Evolutionary conservation across 2,113 vertebrate species (phyloP).

Genomic region (Mustelus asterias): DNA sequence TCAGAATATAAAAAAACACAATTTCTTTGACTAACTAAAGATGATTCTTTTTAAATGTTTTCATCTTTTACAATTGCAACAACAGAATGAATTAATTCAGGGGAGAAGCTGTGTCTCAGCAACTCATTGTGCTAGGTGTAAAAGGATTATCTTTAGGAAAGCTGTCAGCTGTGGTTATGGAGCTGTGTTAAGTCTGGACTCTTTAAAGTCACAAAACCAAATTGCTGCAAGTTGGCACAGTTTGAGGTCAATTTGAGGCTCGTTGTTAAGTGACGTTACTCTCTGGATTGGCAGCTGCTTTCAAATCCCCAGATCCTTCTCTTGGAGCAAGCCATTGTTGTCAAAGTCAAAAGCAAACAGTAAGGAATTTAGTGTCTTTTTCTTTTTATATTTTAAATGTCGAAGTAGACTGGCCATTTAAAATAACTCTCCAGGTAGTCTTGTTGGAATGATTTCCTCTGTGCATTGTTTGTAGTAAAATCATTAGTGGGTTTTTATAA

Average conservation of each 20-base stretch:
- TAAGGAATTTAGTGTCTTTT: background rate
- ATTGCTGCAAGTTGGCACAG: background rate
- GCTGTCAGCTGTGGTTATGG: background rate
- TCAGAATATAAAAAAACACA: background rate
- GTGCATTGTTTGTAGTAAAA: slow-evolving; percentile 4
- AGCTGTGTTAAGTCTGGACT: background rate
- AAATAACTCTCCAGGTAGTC: slow-evolving; percentile 11
- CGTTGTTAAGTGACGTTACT: background rate
- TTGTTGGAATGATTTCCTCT: background rate
- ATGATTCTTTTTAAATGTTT: background rate
- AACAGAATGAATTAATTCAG: background rate
- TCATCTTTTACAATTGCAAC: background rate
- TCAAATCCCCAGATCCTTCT: background rate
- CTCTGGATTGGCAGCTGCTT: background rate
- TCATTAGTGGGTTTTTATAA: background rate
- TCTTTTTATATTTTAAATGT: background rate
- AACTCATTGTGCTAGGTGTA: background rate
- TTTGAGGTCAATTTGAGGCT: background rate
- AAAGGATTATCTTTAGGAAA: background rate
- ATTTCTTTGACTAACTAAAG: background rate
- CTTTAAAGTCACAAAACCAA: background rate
- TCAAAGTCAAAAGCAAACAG: background rate
- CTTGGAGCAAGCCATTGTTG: background rate
- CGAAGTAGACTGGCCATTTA: background rate
- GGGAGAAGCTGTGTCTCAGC: background rate